These are phyloP conservation scores for Mastacembelus armatus DNA, from an alignment of 2,797 vertebrate species.

Conservation along the genomic window DNA sequence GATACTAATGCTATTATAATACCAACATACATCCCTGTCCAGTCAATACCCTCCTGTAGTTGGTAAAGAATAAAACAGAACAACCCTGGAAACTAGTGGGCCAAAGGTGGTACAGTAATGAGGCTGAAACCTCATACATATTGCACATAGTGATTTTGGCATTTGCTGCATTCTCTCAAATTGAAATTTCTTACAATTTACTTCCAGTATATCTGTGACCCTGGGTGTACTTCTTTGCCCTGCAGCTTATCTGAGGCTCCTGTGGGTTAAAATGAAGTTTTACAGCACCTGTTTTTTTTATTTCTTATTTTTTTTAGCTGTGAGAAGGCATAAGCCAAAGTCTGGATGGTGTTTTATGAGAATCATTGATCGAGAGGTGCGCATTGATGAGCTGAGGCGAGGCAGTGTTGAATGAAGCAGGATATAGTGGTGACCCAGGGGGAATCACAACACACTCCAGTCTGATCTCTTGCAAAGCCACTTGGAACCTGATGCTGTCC, in stretches of 20 bases:
- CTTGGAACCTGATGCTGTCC: conserved; percentile 70
- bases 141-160: conserved; percentile 44
- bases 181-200: conserved; percentile 46
- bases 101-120: conserved; percentile 61
- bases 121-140: conserved; percentile 71
- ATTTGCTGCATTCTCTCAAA: conserved; percentile 36
- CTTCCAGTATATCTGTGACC: conserved; percentile 36
- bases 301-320: conserved; percentile 25
- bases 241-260: conserved; percentile 48
- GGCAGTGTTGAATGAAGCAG: conserved; percentile 73
- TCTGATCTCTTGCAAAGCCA: conserved; percentile 77
- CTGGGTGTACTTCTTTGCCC: conserved; percentile 50
- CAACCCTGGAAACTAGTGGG: conserved; percentile 32
- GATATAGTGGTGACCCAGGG: conserved; percentile 78
- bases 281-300: conserved; percentile 45
- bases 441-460: conserved; percentile 80
- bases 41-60: conserved; percentile 63
- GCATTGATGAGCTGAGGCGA: conserved; percentile 73
- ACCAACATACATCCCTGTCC: conserved; percentile 40
- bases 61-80: conserved; percentile 13
- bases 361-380: conserved; percentile 72
- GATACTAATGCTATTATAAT: conserved; percentile 71
- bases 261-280: conserved; percentile 63
- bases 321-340: conserved; percentile 60
- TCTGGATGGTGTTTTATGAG: conserved; percentile 74